These are phyloP conservation scores for Lutjanus argentimaculatus DNA, from an alignment of 2,797 vertebrate genomes.

Conservation along the genomic window DNA sequence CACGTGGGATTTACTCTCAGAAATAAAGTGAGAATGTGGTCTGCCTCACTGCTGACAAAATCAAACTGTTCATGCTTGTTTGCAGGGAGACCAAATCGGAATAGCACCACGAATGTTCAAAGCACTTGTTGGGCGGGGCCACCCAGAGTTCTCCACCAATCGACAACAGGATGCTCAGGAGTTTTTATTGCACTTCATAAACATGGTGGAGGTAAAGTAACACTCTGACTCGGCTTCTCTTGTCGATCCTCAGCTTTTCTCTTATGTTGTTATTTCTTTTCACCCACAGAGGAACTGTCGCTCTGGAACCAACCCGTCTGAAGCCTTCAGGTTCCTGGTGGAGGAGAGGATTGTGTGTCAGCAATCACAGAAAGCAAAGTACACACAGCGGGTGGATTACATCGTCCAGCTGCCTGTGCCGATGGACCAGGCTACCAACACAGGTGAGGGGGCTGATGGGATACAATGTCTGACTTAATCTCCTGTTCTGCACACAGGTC, in stretches of 20 bases:
- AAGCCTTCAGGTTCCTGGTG: conserved; percentile 97
- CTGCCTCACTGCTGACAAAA: conserved; percentile 7
- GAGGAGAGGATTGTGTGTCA: conserved; percentile 98
- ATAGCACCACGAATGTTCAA: conserved; percentile 98
- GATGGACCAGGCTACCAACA: conserved; percentile 98
- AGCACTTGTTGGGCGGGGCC: conserved; percentile 95
- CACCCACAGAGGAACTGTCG: conserved; percentile 94
- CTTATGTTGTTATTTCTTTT: background rate
- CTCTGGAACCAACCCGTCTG: conserved; percentile 95
- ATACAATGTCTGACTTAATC: background rate
- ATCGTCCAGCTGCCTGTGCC: conserved; percentile 98
- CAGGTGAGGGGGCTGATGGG: conserved; percentile 82
- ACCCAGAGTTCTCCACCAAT: conserved; percentile 98
- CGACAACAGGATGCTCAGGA: conserved; percentile 99
- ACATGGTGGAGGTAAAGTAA: conserved; percentile 98
- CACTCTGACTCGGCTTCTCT: background rate
- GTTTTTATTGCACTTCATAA: conserved; percentile 99
- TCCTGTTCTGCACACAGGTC: background rate
- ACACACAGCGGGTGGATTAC: conserved; percentile 98
- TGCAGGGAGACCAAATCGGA: conserved; percentile 94
- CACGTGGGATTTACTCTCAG: conserved; percentile 8
- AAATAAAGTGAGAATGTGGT: conserved; percentile 15
- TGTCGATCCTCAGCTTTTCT: background rate
- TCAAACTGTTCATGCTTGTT: conserved; percentile 24
- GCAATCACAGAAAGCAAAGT: conserved; percentile 97